A percentile compares a stretch with the other conserved stretches of the same genome.
Evolutionary conservation across 2,113 vertebrate species (phyloP).

Genomic region (Rhabdornis inornatus): DNA sequence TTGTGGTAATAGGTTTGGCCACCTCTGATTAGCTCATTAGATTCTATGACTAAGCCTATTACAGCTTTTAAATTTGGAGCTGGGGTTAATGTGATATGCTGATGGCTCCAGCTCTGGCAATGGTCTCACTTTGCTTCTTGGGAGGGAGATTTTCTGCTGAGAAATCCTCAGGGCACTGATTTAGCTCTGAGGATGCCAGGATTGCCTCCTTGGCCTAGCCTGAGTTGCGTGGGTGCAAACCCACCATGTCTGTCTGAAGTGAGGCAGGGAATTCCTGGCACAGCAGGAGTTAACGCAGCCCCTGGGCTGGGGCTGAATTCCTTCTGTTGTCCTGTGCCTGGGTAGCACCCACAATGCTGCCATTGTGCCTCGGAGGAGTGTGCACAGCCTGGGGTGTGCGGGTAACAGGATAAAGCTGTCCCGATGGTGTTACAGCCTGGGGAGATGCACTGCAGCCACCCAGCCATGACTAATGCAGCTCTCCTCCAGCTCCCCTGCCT

Average conservation of each 20-base stretch:
- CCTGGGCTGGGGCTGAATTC: not conserved
- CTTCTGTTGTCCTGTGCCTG: not conserved
- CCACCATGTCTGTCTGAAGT: rapidly evolving
- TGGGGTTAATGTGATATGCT: not conserved
- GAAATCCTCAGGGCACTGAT: not conserved
- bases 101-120: not conserved
- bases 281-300: not conserved
- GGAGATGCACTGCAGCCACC: not conserved
- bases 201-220: not conserved
- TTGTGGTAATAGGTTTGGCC: not conserved
- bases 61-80: not conserved
- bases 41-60: not conserved
- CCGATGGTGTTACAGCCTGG: rapidly evolving
- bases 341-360: not conserved
- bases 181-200: not conserved
- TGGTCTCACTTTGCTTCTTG: not conserved
- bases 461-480: not conserved
- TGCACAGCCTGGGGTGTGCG: rapidly evolving
- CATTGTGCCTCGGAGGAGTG: not conserved
- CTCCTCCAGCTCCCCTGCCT: not conserved
- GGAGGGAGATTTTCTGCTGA: not conserved
- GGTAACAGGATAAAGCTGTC: not conserved
- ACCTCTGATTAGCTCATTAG: not conserved
- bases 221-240: not conserved
- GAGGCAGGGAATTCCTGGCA: not conserved